Base-by-base conservation (phyloP, 1,140 invertebrate genomes). In the Spodoptera litura region DNA sequence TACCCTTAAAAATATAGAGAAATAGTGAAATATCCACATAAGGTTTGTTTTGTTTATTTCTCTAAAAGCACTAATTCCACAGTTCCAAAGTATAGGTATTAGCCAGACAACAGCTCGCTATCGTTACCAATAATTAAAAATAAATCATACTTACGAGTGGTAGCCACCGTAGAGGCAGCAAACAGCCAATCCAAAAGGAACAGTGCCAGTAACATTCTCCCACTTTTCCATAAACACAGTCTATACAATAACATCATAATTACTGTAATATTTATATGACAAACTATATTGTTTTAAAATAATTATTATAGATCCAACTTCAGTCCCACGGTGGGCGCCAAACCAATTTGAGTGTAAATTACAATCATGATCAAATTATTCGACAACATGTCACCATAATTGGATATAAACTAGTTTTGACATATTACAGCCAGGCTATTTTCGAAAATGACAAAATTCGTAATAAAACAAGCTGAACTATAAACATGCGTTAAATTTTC, bases 181-280 rank as follows among this genome's bases (percentile, higher is more conserved):
- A 90, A 81, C 56, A 93, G 79, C 89, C 89, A 93, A 87, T 94
- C 91, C 90, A 94, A 82, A 58, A 93, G 82, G 49, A 93, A 66
- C 56, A 93, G 71, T 15, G 83, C 82, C 49, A 93, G 76, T 76
- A 94, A 80, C 82, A 93, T 85, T 53, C 91, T 91, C 15, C 83
- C 85, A 83, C 86, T 86, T 71, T 78, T 78, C 76, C 53, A 78
- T 78, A 78, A 61, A 78, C 64, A 78, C 64, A 78, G 44, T 70
- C 52, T 78, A 56, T 61, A 77, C 66, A 77, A 52, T 56, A 55
- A 77, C 15, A 64, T 49, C 74, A 77, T 77, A 2, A 9, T 76
- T 6, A 15, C 31, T 61, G 10, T 20, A 11, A 35, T 31, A 38
- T 35, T 64, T 55, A 3, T 15, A 64, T 25, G 25, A 20, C 49